A percentile compares a stretch with the other conserved stretches of the same genome.
Evolutionary conservation across 1,140 invertebrate genomes (phyloP).

Genomic region (Adoxophyes honmai): DNA sequence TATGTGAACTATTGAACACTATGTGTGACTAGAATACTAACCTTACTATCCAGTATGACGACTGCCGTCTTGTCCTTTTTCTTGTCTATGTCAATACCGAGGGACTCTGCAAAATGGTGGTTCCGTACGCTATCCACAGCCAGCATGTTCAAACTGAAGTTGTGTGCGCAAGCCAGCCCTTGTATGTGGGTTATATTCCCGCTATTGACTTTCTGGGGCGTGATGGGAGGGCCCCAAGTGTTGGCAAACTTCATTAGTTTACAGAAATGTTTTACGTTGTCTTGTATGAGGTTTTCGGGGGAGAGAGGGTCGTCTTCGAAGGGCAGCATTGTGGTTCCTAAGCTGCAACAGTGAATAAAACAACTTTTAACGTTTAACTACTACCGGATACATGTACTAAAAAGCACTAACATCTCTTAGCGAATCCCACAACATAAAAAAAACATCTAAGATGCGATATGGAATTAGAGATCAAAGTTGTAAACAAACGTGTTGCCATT

Average conservation of each 20-base stretch:
- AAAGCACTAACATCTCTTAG: no score
- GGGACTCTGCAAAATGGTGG: slow-evolving; percentile 83
- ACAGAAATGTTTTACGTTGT: slow-evolving; percentile 64
- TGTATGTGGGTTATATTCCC: slow-evolving; percentile 43
- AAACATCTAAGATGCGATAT: no score
- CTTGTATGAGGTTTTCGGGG: slow-evolving; percentile 69
- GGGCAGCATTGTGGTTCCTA: slow-evolving; percentile 71
- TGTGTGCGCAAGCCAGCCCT: slow-evolving; percentile 68
- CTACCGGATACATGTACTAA: no score
- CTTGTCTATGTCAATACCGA: slow-evolving; percentile 83
- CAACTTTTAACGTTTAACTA: no score
- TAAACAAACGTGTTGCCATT: no score
- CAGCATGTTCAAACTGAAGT: slow-evolving; percentile 82
- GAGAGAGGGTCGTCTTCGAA: slow-evolving; percentile 77
- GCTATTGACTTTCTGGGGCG: slow-evolving; percentile 31
- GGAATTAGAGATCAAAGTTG: no score
- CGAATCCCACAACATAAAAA: no score
- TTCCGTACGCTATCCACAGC: slow-evolving; percentile 85
- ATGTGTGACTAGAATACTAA: no score
- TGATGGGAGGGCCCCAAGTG: slow-evolving; percentile 45
- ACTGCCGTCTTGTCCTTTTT: slow-evolving; percentile 81
- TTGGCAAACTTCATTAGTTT: slow-evolving; percentile 63
- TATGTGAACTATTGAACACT: no score
- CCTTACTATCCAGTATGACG: slow-evolving; percentile 85
- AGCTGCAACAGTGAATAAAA: slow-evolving; percentile 37